These are phyloP conservation scores for Galeopterus variegatus DNA, from an alignment of 2,113 vertebrate genomes.

Conservation along the genomic window DNA sequence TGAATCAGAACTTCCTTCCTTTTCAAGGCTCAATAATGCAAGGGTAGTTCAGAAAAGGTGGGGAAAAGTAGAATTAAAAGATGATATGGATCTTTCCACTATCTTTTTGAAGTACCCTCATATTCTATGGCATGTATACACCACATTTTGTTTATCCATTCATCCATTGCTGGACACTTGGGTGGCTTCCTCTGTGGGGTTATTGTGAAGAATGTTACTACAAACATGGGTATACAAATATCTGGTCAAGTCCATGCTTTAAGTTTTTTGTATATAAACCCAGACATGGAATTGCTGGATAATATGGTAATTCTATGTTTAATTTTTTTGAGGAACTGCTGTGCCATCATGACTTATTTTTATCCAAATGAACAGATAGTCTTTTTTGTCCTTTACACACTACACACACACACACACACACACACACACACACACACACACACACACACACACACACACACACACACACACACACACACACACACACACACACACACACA, in stretches of 20 bases:
- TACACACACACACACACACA: not conserved
- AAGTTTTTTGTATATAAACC: not conserved
- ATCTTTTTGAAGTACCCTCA: too few species aligned
- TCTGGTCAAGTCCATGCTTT: not conserved
- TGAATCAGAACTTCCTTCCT: not conserved
- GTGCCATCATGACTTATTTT: slow-evolving; percentile 43
- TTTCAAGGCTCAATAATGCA: not conserved
- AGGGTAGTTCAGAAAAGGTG: too few species aligned
- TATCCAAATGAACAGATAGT: not conserved
- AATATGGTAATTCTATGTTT: not conserved
- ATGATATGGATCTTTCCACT: too few species aligned
- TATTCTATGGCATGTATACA: not conserved
- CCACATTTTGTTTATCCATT: not conserved
- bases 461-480: not conserved
- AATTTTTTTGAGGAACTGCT: not conserved
- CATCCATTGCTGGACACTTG: not conserved
- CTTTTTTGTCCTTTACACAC: not conserved
- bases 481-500: not conserved
- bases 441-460: not conserved
- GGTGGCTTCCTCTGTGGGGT: not conserved
- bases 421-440: not conserved
- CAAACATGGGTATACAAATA: not conserved
- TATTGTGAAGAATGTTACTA: not conserved
- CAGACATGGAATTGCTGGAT: not conserved
- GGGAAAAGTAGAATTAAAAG: too few species aligned